Evolutionary conservation across 1,140 invertebrate species (phyloP).

Genomic region (Octopus bimaculoides): DNA sequence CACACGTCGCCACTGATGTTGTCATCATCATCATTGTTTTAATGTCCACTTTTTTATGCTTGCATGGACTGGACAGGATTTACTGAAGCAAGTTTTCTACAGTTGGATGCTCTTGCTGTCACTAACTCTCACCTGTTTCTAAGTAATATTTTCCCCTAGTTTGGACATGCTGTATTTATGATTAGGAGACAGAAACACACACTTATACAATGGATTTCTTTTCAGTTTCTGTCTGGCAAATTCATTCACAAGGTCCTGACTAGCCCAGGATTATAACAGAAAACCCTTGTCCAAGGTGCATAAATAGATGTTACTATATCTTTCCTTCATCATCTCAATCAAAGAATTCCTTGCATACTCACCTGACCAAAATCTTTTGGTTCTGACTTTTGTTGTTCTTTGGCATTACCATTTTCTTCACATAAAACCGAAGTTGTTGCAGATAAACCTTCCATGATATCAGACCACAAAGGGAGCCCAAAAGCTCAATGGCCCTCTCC

Average conservation of each 20-base stretch:
- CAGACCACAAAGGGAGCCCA: constrained; percentile 72
- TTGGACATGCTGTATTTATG: too few relatives aligned
- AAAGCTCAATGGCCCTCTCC: constrained; percentile 70
- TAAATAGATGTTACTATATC: not conserved
- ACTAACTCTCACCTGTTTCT: too few relatives aligned
- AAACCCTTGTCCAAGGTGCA: not conserved
- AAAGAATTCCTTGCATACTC: constrained; percentile 43
- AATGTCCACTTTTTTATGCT: too few relatives aligned
- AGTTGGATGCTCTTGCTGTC: too few relatives aligned
- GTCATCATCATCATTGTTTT: too few relatives aligned
- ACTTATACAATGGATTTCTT: too few relatives aligned
- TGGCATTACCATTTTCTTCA: constrained; percentile 70
- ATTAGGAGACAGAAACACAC: too few relatives aligned
- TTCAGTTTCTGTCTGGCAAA: not conserved
- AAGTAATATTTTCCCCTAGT: too few relatives aligned
- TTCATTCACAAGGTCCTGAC: not conserved
- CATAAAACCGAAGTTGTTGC: constrained; percentile 74
- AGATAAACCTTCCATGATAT: constrained; percentile 87
- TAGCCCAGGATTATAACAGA: not conserved
- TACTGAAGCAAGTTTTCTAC: too few relatives aligned
- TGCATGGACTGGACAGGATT: too few relatives aligned
- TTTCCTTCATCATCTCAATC: not conserved
- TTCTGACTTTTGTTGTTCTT: constrained; percentile 66
- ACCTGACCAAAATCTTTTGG: constrained; percentile 59
- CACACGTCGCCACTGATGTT: too few relatives aligned